Evolutionary conservation across 64 coral and sea anemone genomes (phyloP).

Genomic region (Dendronephthya gigantea): DNA sequence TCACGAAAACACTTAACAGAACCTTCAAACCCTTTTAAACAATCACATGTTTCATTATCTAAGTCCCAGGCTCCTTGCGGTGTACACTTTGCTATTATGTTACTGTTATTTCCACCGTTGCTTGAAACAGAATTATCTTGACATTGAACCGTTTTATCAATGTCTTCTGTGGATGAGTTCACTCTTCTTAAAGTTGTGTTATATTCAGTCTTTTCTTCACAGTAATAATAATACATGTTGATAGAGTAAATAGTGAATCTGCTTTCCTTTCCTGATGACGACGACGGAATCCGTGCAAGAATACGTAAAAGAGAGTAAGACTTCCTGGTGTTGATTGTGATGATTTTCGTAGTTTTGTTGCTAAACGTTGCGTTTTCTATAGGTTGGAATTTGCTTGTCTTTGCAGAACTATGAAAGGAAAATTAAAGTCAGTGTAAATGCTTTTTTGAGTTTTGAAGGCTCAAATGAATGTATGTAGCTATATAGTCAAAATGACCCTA

Average conservation of each 20-base stretch:
- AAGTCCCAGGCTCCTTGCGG: background rate
- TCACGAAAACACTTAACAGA: background rate
- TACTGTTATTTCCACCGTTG: background rate
- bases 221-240: background rate
- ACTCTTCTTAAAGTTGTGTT: background rate
- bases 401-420: no score
- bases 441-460: no score
- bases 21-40: background rate
- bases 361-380: background rate
- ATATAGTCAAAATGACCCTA: no score
- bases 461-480: no score
- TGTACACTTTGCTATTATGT: background rate
- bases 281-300: background rate
- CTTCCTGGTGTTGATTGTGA: background rate
- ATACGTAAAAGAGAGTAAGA: background rate
- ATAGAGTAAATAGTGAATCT: background rate
- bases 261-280: background rate
- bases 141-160: background rate
- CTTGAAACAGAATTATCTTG: background rate
- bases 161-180: background rate
- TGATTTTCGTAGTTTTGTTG: background rate
- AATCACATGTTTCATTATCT: background rate
- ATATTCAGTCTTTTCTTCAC: background rate
- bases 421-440: no score
- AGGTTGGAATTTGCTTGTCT: no score